These are phyloP conservation scores for Takifugu flavidus DNA, from an alignment of 2,113 vertebrate species.

Conservation along the genomic window DNA sequence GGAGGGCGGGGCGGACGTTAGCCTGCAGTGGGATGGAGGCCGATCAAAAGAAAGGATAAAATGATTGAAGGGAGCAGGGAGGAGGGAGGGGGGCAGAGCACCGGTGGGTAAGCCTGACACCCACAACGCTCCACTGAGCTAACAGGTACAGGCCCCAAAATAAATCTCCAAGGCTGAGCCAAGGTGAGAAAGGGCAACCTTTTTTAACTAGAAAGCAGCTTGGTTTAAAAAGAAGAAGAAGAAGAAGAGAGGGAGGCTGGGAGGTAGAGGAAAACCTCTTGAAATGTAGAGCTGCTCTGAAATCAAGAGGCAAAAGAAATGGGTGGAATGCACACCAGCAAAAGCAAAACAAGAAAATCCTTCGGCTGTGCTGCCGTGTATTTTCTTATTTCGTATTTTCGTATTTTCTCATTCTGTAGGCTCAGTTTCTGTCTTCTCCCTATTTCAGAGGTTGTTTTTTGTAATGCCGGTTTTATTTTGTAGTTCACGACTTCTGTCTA, in stretches of 20 bases:
- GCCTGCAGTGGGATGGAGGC: not conserved
- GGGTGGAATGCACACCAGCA: slow-evolving; percentile 14
- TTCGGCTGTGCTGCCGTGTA: no score
- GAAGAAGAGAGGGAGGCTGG: slow-evolving; percentile 1
- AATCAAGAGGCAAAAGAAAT: not conserved
- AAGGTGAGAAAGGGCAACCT: slow-evolving; percentile 36
- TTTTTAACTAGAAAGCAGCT: slow-evolving; percentile 22
- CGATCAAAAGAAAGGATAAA: slow-evolving; percentile 14
- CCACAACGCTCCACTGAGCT: slow-evolving; percentile 10
- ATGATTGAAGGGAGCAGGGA: not conserved
- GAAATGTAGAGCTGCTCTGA: not conserved
- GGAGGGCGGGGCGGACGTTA: not conserved
- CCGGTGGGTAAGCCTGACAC: slow-evolving; percentile 12
- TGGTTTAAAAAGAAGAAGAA: not conserved
- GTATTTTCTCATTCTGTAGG: no score
- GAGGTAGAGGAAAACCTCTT: slow-evolving; percentile 18
- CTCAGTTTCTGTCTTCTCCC: no score
- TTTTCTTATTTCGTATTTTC: no score
- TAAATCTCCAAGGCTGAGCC: slow-evolving; percentile 47
- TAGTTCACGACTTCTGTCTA: no score
- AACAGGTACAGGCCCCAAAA: slow-evolving; percentile 54
- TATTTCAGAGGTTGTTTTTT: no score
- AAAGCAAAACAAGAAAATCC: no score
- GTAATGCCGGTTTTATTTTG: no score
- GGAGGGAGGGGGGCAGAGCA: slow-evolving; percentile 6